Conservation (phyloP, 2,797 vertebrate species). For the Pseudomugil tenellus region DNA sequence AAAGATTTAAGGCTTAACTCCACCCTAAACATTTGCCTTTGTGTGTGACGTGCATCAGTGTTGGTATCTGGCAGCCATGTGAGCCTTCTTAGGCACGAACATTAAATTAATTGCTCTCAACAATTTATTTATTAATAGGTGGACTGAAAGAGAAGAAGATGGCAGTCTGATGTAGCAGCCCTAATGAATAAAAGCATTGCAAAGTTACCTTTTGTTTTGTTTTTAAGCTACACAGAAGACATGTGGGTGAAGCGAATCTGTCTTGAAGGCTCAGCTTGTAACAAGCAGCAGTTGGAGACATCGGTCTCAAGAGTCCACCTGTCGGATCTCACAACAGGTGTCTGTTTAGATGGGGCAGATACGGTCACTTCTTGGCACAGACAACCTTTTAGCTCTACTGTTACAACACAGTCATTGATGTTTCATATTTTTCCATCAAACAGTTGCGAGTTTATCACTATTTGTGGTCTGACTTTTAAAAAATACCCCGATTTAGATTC, state of each 20-base stretch:
- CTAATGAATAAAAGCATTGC: neutral
- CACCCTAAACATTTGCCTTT: constrained; percentile 36
- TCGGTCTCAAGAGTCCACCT: constrained; percentile 45
- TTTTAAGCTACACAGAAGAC: constrained; percentile 20
- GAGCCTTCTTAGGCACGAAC: constrained; percentile 12
- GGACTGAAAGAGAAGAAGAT: neutral
- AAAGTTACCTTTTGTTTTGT: constrained; percentile 33
- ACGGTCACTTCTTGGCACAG: constrained; percentile 23
- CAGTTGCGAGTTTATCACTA: neutral
- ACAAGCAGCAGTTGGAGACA: constrained; percentile 32
- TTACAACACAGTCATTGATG: neutral
- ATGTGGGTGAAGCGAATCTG: constrained; percentile 40
- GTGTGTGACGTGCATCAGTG: constrained; percentile 26
- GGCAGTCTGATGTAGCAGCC: neutral
- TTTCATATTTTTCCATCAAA: constrained; percentile 15
- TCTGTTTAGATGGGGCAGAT: constrained; percentile 30
- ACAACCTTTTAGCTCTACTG: constrained; percentile 20
- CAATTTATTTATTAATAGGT: neutral
- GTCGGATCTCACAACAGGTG: constrained; percentile 54
- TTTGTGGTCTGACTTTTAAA: constrained; percentile 19
- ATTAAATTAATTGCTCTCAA: neutral
- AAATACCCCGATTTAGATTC: neutral
- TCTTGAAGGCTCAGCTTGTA: constrained; percentile 20
- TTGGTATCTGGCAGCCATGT: constrained; percentile 20
- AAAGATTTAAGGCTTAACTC: constrained; percentile 63